Percentiles rank a stretch among this genome's conserved stretches.
phyloP scores from a whole-genome alignment of 2,888 invertebrate genomes.

The Cataglyphis altisquamis region DNA sequence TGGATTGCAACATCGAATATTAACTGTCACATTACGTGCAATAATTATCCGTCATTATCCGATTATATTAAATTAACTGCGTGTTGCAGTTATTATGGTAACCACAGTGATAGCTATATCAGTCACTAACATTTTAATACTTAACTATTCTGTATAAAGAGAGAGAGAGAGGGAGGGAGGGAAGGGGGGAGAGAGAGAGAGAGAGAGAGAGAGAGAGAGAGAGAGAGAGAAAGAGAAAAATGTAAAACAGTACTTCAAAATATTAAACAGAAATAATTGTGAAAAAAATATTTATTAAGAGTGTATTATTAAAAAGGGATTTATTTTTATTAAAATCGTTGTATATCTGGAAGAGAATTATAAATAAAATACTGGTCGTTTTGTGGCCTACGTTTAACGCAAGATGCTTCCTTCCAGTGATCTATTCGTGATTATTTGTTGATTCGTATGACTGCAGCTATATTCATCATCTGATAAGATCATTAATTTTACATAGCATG shows the following conservation, averaged over 20 bases:
- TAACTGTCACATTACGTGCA: constrained; percentile 1
- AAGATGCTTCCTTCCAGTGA: constrained; percentile 30
- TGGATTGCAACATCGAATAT: constrained; percentile 18
- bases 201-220: neutral
- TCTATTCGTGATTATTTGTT: constrained; percentile 48
- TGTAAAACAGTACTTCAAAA: neutral
- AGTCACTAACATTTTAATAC: neutral
- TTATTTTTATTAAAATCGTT: constrained; percentile 51
- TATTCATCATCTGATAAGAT: constrained; percentile 29
- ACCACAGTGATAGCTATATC: constrained; percentile 33
- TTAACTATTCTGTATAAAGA: neutral
- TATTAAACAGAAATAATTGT: constrained; percentile 15
- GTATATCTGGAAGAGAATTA: constrained; percentile 35
- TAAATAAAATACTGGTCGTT: constrained; percentile 33
- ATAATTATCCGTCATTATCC: constrained; percentile 12
- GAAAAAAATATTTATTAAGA: constrained; percentile 29
- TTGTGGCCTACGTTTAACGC: constrained; percentile 25
- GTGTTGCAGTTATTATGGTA: constrained; percentile 23
- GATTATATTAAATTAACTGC: constrained; percentile 9
- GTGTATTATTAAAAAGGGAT: constrained; percentile 27
- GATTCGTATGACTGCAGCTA: constrained; percentile 22
- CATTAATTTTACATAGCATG: constrained; percentile 27
- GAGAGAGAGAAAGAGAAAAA: neutral
- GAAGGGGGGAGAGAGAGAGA: neutral
- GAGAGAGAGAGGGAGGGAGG: neutral